Conservation (phyloP, 2,888 invertebrate species). For the Caenorhabditis sulstoni region DNA sequence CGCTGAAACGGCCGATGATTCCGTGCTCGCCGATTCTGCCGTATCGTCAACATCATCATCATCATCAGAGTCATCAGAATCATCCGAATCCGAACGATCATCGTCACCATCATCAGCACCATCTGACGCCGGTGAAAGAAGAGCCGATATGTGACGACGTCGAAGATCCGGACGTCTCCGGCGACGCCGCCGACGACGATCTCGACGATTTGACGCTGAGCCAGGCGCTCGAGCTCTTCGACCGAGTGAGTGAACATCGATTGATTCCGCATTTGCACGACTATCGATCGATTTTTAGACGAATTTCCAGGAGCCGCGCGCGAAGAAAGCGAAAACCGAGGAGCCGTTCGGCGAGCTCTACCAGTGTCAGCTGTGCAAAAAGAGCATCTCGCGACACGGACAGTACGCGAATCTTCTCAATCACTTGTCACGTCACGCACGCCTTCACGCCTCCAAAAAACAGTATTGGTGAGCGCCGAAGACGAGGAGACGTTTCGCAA, state of each 20-base stretch:
- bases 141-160: constrained; percentile 53
- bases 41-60: background rate
- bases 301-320: constrained; percentile 36
- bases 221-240: constrained; percentile 53
- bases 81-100: background rate
- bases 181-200: constrained; percentile 50
- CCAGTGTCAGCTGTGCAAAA: constrained; percentile 60
- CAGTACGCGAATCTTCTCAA: constrained; percentile 64
- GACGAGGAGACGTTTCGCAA: too few relatives aligned
- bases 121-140: constrained; percentile 54
- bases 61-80: background rate
- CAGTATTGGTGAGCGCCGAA: constrained; percentile 55
- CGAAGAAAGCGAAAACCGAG: constrained; percentile 34
- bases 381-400: constrained; percentile 59
- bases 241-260: constrained; percentile 31
- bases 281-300: constrained; percentile 6
- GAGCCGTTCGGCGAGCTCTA: constrained; percentile 59
- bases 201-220: constrained; percentile 40
- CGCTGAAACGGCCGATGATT: constrained; percentile 39
- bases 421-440: constrained; percentile 62
- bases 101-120: constrained; percentile 1
- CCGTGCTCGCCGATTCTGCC: constrained; percentile 51
- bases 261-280: background rate
- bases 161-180: constrained; percentile 52
- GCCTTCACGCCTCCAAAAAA: constrained; percentile 65